Percentiles rank a stretch among this genome's conserved stretches.
Evolutionary conservation across 2,113 vertebrate species (phyloP).

Genomic region (Erythrolamprus reginae): DNA sequence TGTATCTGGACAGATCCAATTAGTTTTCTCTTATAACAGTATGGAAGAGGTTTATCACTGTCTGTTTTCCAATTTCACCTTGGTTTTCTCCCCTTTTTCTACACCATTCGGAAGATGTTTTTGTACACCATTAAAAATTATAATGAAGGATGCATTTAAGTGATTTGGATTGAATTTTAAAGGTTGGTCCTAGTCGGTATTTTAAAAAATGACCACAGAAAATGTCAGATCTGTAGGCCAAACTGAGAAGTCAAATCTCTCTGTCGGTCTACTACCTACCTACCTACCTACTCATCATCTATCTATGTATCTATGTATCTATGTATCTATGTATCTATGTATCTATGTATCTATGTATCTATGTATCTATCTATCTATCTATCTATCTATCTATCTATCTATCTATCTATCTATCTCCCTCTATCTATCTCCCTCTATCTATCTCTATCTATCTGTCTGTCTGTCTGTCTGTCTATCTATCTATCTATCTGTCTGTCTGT

Average conservation of each 20-base stretch:
- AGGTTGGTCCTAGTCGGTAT: background rate
- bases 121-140: background rate
- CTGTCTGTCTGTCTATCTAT: no score
- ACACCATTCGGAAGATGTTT: background rate
- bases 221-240: background rate
- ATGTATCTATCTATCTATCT: no score
- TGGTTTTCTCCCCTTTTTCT: background rate
- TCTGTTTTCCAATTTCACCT: background rate
- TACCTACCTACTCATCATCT: no score
- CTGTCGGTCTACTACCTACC: no score
- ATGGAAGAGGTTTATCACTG: background rate
- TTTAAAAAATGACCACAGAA: background rate
- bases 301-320: no score
- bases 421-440: no score
- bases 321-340: no score
- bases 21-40: background rate
- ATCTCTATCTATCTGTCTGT: no score
- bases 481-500: no score
- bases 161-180: background rate
- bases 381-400: no score
- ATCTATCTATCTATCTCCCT: no score
- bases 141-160: background rate
- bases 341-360: no score
- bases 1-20: background rate
- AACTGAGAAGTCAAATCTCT: background rate